Base-by-base conservation (phyloP, 2,797 vertebrate genomes). In the Neosilurus mollespiculum region DNA sequence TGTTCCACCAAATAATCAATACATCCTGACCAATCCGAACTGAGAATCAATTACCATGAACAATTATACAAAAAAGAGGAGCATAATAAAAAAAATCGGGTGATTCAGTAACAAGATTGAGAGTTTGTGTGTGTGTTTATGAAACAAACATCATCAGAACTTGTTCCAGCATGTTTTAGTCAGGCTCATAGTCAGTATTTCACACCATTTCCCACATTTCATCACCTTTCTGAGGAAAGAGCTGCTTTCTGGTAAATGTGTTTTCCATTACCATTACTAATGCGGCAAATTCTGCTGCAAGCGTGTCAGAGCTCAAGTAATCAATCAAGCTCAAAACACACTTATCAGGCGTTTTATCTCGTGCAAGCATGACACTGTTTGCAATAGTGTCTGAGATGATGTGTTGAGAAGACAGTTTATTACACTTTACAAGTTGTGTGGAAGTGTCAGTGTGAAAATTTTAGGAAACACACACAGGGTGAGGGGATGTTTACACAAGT, bases 231-330 rank as follows among this genome's bases (percentile, higher is more conserved):
- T 5, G 34, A 61, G 56, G 20, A 77, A 77, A 77, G 30, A 61
- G 12, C 1, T 10, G 7, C 20, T 77, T 77, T 61, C 75, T 77
- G 56, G 20, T 61, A 43, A 77, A 61, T 37, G 24, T 24, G 75
- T 16, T 77, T 22, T 16, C 56, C 58, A 20, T 77, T 77, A 43
- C 20, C 20, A 15, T 77, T 59, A 76, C 18, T 61, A 77, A 77
- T 43, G 20, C 22, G 2, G 4, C 2, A 20, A 14, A 37, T 4
- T 61, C 22, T 43, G 37, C 75, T n/a, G 34, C 10, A 4, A 77
- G 75, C 20, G 4, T 77, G 75, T 77, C 34, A 61, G 30, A 16
- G 15, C 30, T 5, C 2, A 54, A n/a, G 73, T 53, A 53, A 72
- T 73, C 49, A 9, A 51, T 71, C 69, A 8, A 34, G 53, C 4